Base-by-base conservation (phyloP, 2,888 invertebrate genomes). In the Reticulitermes lucifugus region DNA sequence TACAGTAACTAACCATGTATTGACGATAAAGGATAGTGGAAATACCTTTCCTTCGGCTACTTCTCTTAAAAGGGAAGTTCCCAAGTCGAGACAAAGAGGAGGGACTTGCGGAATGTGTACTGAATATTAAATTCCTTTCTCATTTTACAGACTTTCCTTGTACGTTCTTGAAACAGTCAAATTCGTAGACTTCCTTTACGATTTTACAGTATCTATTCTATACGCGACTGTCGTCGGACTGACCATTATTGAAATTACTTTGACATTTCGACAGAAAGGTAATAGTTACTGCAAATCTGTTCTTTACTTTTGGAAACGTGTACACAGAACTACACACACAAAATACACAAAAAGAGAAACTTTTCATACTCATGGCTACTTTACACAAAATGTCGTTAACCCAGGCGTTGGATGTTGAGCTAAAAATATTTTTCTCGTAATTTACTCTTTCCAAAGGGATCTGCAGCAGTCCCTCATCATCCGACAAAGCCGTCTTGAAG, bases 121-220 rank as follows among this genome's bases (percentile, higher is more conserved):
- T 77, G 85, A 82, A 85, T 85, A 85, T 85, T 85, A 85, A 85
- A 82, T 65, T 79, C 84, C 43, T 79, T 51, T 73, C 29, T 81
- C 70, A 65, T 81, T 81, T 65, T n/a, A 60, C 55, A n/a, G 70
- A 43, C 25, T 70, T 41, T n/a, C 35, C 46, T 46, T 46, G 21
- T 77, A 46, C n/a, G 77, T 46, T 77, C 46, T 77, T 18, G 51
- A 77, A 77, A 77, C 22, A 46, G 22, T 35, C 73, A 41, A 73
- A 73, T 41, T 73, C 35, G 41, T 73, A 41, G 9, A 25, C 73
- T 73, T n/a, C 41, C 73, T 73, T 29, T 41, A 35, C 10, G 25
- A 25, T 70, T 55, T 1, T 18, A 12, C 14, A 70, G 18, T 3
- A 70, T 2, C 0, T 10, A 70, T 14, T 71, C 35, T 73, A 41